Evolutionary conservation across 1,140 invertebrate genomes (phyloP).

Genomic region (Drosophila sp.): DNA sequence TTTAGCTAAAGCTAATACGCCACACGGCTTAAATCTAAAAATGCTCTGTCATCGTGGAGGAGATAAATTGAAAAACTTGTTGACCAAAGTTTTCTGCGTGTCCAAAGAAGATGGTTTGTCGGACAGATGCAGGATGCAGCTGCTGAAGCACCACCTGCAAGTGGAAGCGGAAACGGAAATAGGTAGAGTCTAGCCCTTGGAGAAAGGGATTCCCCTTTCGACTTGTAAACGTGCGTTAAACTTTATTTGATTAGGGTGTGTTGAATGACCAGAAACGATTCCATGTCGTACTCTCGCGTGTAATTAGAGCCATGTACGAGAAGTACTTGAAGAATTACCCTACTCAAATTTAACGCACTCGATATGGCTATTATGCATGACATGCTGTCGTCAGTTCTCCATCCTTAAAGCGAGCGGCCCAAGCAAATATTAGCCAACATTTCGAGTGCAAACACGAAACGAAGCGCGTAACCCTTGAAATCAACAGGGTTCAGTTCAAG

Average conservation of each 20-base stretch:
- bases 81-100: slow-evolving; percentile 66
- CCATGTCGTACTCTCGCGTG: slow-evolving; percentile 12
- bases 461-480: slow-evolving; percentile 30
- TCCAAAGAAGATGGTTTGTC: slow-evolving; percentile 21
- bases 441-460: slow-evolving; percentile 56
- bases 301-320: slow-evolving; percentile 57
- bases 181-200: slow-evolving; percentile 21
- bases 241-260: slow-evolving; percentile 42
- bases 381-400: slow-evolving; percentile 60
- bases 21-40: slow-evolving; percentile 27
- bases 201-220: too few relatives aligned
- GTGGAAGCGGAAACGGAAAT: slow-evolving; percentile 5
- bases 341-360: slow-evolving; percentile 60
- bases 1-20: slow-evolving; percentile 3
- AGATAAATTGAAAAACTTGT: slow-evolving; percentile 77
- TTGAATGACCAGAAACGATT: slow-evolving; percentile 4
- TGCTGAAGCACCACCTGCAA: slow-evolving; percentile 31
- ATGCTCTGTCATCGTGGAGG: slow-evolving; percentile 39
- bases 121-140: slow-evolving; percentile 2
- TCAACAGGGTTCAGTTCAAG: slow-evolving; percentile 4
- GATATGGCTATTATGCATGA: slow-evolving; percentile 73
- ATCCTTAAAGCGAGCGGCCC: slow-evolving; percentile 9
- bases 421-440: slow-evolving; percentile 69
- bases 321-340: slow-evolving; percentile 49
- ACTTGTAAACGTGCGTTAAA: too few relatives aligned